phyloP scores from a whole-genome alignment of 2,113 vertebrate species.

The Phalacrocorax aristotelis region DNA sequence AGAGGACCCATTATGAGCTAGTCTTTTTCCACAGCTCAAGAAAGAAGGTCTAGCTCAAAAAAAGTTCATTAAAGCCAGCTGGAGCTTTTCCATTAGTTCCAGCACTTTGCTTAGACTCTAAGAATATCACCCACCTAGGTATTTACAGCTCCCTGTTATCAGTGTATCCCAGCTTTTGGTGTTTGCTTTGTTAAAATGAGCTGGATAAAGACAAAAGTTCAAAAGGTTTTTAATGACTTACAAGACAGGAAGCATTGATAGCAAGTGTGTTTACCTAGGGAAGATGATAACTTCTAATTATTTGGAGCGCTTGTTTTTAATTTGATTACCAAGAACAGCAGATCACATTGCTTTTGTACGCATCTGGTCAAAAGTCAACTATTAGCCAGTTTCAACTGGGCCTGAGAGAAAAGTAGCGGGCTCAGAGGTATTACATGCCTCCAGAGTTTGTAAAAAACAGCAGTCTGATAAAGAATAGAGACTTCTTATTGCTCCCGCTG shows the following conservation, averaged over 20 bases:
- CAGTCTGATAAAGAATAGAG: background rate
- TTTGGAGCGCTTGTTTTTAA: background rate
- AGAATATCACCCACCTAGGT: background rate
- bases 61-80: background rate
- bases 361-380: slow-evolving; percentile 2
- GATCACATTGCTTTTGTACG: background rate
- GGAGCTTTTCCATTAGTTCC: background rate
- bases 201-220: slow-evolving; percentile 28
- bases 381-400: background rate
- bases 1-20: background rate
- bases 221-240: slow-evolving; percentile 28
- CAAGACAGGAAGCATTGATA: background rate
- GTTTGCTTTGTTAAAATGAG: background rate
- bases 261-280: background rate
- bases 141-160: slow-evolving; percentile 14
- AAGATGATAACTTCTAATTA: slow-evolving; percentile 1
- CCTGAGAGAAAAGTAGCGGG: background rate
- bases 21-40: background rate
- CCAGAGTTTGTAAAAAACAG: background rate
- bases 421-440: background rate
- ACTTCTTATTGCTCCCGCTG: background rate
- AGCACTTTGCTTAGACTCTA: background rate
- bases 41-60: background rate
- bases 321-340: background rate
- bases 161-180: background rate